phyloP scores from a whole-genome alignment of 2,113 vertebrate genomes.

The Cynocephalus volans region DNA sequence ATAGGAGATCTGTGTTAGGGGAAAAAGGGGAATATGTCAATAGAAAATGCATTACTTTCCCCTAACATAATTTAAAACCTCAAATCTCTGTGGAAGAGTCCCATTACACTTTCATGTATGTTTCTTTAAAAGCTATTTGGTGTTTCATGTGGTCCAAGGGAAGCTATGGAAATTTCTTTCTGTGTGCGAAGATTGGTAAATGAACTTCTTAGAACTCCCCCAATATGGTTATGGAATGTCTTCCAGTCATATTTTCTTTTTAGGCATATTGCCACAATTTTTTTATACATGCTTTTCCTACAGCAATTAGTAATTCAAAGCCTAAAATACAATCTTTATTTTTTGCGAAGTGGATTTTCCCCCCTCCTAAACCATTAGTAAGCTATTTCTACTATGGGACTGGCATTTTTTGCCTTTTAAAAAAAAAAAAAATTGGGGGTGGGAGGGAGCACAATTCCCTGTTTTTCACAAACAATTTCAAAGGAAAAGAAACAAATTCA shows the following conservation, averaged over 20 bases:
- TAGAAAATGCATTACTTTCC: constrained; percentile 67
- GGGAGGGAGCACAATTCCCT: background rate
- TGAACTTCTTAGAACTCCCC: constrained; percentile 60
- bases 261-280: constrained; percentile 26
- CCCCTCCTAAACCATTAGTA: background rate
- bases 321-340: constrained; percentile 58
- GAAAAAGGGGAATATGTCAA: constrained; percentile 33
- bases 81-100: constrained; percentile 74
- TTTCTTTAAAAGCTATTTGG: constrained; percentile 67
- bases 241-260: constrained; percentile 44
- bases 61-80: constrained; percentile 77
- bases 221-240: constrained; percentile 52
- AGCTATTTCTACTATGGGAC: background rate
- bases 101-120: background rate
- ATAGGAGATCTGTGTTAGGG: constrained; percentile 11
- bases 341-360: background rate
- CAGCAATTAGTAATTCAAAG: constrained; percentile 47
- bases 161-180: constrained; percentile 62
- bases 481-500: constrained; percentile 40
- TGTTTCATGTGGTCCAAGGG: constrained; percentile 59
- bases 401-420: background rate
- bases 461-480: constrained; percentile 55
- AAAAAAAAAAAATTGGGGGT: background rate
- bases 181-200: constrained; percentile 77
- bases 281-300: constrained; percentile 56